Evolutionary conservation across 2,888 invertebrate genomes (phyloP).

Genomic region (Dolichopus griseipennis): DNA sequence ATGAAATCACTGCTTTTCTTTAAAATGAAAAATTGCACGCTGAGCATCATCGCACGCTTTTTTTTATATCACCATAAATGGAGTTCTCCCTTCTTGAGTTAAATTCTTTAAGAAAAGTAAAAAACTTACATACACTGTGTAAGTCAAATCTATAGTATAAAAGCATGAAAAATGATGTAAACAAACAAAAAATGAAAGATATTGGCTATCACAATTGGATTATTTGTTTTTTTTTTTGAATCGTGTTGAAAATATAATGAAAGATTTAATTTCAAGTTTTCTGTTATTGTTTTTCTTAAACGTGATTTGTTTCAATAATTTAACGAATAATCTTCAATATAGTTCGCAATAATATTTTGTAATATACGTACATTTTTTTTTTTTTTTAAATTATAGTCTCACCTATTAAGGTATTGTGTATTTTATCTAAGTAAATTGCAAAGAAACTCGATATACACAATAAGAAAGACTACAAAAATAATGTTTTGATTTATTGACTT

Average conservation of each 20-base stretch:
- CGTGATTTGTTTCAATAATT: background rate
- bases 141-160: too few species aligned
- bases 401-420: background rate
- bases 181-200: too few species aligned
- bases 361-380: background rate
- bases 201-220: background rate
- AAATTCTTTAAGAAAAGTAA: too few species aligned
- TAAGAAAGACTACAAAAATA: background rate
- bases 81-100: too few species aligned
- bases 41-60: too few species aligned
- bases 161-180: too few species aligned
- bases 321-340: too few species aligned
- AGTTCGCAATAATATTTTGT: background rate
- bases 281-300: background rate
- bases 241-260: background rate
- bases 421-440: background rate
- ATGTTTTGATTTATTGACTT: background rate
- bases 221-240: background rate
- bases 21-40: too few species aligned
- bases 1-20: too few species aligned
- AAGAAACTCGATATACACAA: background rate
- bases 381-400: background rate
- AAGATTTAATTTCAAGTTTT: background rate
- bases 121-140: too few species aligned
- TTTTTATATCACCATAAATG: too few species aligned